A percentile compares a stretch with the other conserved stretches of the same genome.
Evolutionary conservation across 2,113 vertebrate genomes (phyloP).

Genomic region (Columbina picui): DNA sequence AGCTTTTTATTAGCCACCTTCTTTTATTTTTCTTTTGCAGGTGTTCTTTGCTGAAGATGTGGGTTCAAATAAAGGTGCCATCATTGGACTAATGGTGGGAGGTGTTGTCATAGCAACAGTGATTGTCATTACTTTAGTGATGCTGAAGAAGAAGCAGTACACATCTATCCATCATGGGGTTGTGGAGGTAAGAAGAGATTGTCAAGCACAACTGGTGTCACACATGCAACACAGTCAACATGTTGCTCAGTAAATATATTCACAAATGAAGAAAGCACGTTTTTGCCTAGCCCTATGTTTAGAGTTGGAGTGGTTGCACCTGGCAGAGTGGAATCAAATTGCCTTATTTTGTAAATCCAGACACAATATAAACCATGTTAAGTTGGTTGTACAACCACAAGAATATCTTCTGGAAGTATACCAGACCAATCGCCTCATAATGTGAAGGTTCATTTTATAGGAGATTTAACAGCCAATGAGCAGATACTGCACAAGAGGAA

Average conservation of each 20-base stretch:
- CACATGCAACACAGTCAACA: neutral
- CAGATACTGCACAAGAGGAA: neutral
- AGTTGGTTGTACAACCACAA: neutral
- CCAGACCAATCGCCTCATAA: neutral
- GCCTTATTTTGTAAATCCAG: neutral
- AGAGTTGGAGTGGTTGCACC: neutral
- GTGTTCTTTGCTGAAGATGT: slow-evolving; percentile 97
- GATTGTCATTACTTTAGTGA: slow-evolving; percentile 98
- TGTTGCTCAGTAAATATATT: neutral
- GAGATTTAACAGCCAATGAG: neutral
- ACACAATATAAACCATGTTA: neutral
- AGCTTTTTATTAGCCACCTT: neutral
- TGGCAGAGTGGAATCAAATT: neutral
- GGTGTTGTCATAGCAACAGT: slow-evolving; percentile 98
- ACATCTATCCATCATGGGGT: slow-evolving; percentile 98
- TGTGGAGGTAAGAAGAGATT: slow-evolving; percentile 85
- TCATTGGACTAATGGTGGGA: slow-evolving; percentile 98
- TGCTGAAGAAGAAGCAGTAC: slow-evolving; percentile 99
- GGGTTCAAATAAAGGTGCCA: slow-evolving; percentile 97
- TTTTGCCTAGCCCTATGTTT: neutral
- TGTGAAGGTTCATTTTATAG: neutral
- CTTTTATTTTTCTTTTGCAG: slow-evolving; percentile 68
- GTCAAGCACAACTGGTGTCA: neutral
- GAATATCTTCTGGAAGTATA: neutral
- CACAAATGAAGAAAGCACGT: neutral